Base-by-base conservation (phyloP, 2,888 invertebrate genomes). In the Drosophila putrida region DNA sequence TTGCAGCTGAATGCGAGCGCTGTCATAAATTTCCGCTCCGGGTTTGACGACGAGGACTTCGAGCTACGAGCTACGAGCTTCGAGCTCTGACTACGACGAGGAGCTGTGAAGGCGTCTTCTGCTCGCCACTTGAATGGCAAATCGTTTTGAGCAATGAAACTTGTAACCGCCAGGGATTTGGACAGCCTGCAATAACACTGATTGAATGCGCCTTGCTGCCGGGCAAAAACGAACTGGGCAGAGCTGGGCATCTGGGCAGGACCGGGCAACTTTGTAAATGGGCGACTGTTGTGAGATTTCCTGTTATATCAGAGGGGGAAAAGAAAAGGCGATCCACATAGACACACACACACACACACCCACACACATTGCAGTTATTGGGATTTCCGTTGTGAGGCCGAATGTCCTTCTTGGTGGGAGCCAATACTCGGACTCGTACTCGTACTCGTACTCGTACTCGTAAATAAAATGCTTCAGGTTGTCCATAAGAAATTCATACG, bases 11-110 rank as follows among this genome's bases (percentile, higher is more conserved):
- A 76, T 76, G 75, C 75, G 78, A 75, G 41, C 64, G 70, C 75
- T 87, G 84, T 87, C 87, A 87, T 87, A 87, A 87, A 81, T 83
- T 79, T 79, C 76, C 80, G 77, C 46, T 65, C 53, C 54, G 78
- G 33, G 44, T 67, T 62, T 59, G 58, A 66, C 20, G 77, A 76
- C 15, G 54, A 38, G 11, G 10, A 39, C 35, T 25, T 49, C 25
- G 27, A 44, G 20, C 20, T 20, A 20, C 20, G 20, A 20, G 20
- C 20, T 20, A 20, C 20, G 20, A 20, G 20, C 20, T 20, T 3
- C 20, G 20, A 20, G 20, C 33, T 27, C 33, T 1, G 31, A 11
- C 4, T 31, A 31, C 15, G 35, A 27, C 25, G n/a, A 28, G 47
- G 3, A 39, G 41, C 43, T 53, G 33, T 53, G 33, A 50, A 53